Evolutionary conservation across 1,140 invertebrate genomes (phyloP), one percentile per base, ranked within the genome.

Genomic region (Cyclargus thomasi): DNA sequence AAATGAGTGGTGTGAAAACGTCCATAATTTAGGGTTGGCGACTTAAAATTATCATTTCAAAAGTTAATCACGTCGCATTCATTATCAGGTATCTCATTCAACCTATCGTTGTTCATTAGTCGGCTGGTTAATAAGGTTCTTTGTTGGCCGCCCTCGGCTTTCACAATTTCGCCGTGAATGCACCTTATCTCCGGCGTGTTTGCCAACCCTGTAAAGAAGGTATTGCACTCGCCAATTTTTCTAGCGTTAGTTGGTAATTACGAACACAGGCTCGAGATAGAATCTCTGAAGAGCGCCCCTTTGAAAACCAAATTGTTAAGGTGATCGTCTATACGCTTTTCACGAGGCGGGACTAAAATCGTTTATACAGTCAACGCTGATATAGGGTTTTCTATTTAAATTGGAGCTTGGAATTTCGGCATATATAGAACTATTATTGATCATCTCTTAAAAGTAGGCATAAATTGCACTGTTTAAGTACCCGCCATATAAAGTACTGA

Each of bases 111-210:
- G 78, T 87, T 80, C 80, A 88, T 86, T 86, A 88, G 77, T 81
- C 79, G 80, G 78, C 69, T 77, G 84, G 83, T 86, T 88, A 90
- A 90, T 85, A 90, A 83, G 80, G 76, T 86, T 80, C 79, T 86
- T 87, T 89, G 86, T 88, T 71, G 74, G 64, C 63, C 53, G 62
- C 73, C 70, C 81, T 83, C 77, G 67, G 62, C 74, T 78, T 83
- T 87, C 70, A 89, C 84, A 86, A 85, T 87, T 82, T 82, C 67
- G 71, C 77, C 75, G 68, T 90, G 83, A 88, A 90, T 88, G 79
- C 82, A 80, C 71, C 83, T 85, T 86, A 86, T 86, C 82, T 85
- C 74, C 68, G 69, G 71, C 68, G 72, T 86, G 85, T 88, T 89
- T 88, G 80, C 80, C 77, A 71, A 69, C 78, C 57, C 71, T 21